Evolutionary conservation across 2,113 vertebrate genomes (phyloP), one percentile per base, ranked within the genome.

Genomic region (Phycodurus eques): DNA sequence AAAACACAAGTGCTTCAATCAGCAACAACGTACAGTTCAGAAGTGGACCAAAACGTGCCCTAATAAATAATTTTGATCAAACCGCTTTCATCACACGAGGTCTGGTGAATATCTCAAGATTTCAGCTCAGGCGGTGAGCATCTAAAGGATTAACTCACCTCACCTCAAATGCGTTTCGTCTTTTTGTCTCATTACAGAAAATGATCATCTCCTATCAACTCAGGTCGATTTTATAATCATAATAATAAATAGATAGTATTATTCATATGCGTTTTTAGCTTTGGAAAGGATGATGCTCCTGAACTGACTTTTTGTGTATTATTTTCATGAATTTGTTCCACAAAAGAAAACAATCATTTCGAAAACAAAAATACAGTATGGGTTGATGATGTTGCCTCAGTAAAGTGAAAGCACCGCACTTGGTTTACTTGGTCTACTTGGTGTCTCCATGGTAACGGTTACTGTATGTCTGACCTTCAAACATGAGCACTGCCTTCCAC

Each of bases 401-500:
- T 68, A 70, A 78, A 71, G 73, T 59, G 59, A 82, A 74, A 73
- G 80, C 53, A 22, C 53, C 31, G 51, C 74, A 71, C 67, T 73
- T 72, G 72, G 68, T 75, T 75, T 71, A 71, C 72, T 81, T 87
- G 81, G 73, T 80, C 64, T 78, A 82, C 80, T 86, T 82, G 76
- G 12, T 47, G 84, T 92, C 85, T 89, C 91, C 90, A 92, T 92
- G 87, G 91, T 76, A 91, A 92, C 91, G 68, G 83, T 80, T 82
- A 46, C 42, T 46, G 42, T 65, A 88, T 88, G 86, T 80, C 85
- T 90, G 91, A 92, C 90, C 90, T 92, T 92, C 87, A 89, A 84
- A 85, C 79, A 84, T 76, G 79, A 82, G 73, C 72, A 3, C 80
- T 81, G 74, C 75, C 68, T 87, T 90, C 86, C 80, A 82, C 88